phyloP scores from a whole-genome alignment of 2,797 vertebrate species.

The Lycodopsis pacificus region DNA sequence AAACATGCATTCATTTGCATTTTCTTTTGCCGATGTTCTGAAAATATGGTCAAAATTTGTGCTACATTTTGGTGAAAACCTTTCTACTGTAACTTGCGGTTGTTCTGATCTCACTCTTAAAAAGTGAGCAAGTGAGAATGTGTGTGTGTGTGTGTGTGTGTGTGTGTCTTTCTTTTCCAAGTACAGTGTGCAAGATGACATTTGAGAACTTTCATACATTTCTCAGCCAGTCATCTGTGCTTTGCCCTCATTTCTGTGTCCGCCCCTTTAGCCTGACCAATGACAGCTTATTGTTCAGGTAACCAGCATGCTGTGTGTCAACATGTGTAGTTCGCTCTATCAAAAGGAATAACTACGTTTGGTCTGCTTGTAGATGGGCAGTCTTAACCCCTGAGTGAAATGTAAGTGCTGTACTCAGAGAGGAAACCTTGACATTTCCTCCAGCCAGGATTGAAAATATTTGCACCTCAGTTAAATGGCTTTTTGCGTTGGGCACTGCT shows the following conservation, averaged over 20 bases:
- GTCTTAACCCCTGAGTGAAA: slow-evolving; percentile 29
- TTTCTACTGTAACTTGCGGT: neutral
- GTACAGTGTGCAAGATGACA: neutral
- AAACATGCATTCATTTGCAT: neutral
- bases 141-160: neutral
- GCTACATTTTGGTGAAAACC: neutral
- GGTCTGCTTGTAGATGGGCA: slow-evolving; percentile 9
- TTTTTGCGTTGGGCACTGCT: slow-evolving; percentile 14
- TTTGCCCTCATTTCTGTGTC: slow-evolving; percentile 48
- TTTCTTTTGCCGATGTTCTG: neutral
- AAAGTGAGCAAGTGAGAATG: neutral
- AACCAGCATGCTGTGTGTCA: slow-evolving; percentile 63
- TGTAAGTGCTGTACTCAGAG: neutral
- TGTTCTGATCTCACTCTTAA: neutral
- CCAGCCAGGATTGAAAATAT: slow-evolving; percentile 5
- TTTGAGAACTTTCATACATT: neutral
- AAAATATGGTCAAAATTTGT: neutral
- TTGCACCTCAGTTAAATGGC: slow-evolving; percentile 31
- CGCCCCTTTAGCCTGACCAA: slow-evolving; percentile 69
- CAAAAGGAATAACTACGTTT: slow-evolving; percentile 20
- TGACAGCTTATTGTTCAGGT: slow-evolving; percentile 68
- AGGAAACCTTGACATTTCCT: slow-evolving; percentile 34
- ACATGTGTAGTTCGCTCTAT: slow-evolving; percentile 25
- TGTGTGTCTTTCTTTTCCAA: neutral
- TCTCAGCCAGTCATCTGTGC: slow-evolving; percentile 46